Base-by-base conservation (phyloP, 2,113 vertebrate genomes). In the Phoxinus phoxinus region DNA sequence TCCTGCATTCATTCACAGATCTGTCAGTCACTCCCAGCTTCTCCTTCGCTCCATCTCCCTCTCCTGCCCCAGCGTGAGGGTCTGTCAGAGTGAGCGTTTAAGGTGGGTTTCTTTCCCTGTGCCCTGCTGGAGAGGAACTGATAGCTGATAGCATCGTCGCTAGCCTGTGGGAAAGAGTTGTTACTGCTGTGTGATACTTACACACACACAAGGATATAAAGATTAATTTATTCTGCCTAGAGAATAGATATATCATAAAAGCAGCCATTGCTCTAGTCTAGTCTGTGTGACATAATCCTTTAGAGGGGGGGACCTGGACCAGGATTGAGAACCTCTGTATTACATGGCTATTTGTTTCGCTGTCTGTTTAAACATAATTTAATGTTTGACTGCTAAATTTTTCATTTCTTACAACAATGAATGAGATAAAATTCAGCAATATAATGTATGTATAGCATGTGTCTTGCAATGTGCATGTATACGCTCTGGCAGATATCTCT, bases 101-200 rank as follows among this genome's bases (percentile, higher is more conserved):
- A 71, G 61, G 65, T 84, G 65, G 81, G 69, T 86, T 65, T 86
- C 87, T 35, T 86, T 73, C 75, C 19, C 81, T 77, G 83, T 77
- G 53, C 85, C 81, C 77, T 67, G 83, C 77, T 84, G 82, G 87
- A 35, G 78, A 77, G 83, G 13, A 11, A 58, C 51, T 84, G 86
- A 81, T 77, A 86, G 46, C 81, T 88, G 85, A 88, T 89, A 82
- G 78, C 61, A 86, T 86, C 82, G 73, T n/a, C 77, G 61, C 30
- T 74, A 73, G 75, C 81, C 75, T 86, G 87, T 81, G 71, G 82
- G 82, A 81, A 67, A 63, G 65, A 48, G 65, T 51, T 32, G 72
- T 74, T 61, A 56, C 67, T 85, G 48, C 32, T 56, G 46, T 72
- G 81, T 83, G 48, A 69, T 77, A 79, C 17, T n/a, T 3, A 51